phyloP scores from a whole-genome alignment of 2,888 invertebrate species.

The Aphidoletes aphidimyza region DNA sequence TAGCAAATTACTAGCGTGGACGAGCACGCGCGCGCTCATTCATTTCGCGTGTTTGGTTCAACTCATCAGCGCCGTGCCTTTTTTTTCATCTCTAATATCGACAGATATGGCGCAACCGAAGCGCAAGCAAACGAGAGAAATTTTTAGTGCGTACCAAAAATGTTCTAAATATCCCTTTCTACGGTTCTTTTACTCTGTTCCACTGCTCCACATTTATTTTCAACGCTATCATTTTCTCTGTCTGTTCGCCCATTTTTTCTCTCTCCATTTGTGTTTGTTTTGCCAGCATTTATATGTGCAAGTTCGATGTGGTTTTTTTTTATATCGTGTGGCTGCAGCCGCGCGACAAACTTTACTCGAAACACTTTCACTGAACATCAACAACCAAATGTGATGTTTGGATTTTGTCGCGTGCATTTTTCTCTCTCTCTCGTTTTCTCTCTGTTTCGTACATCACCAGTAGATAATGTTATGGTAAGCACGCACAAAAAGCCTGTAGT shows the following conservation, averaged over 20 bases:
- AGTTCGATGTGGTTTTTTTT: neutral
- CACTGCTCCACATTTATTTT: constrained; percentile 35
- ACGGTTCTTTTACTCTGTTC: constrained; percentile 46
- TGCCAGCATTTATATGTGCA: neutral
- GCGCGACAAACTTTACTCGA: constrained; percentile 29
- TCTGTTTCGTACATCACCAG: neutral
- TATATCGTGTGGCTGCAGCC: neutral
- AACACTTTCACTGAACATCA: constrained; percentile 33
- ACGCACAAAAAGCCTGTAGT: neutral
- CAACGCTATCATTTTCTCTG: constrained; percentile 36
- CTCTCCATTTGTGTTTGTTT: too few relatives aligned
- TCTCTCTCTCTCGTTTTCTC: neutral
- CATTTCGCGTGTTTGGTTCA: too few relatives aligned
- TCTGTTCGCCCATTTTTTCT: constrained; percentile 33
- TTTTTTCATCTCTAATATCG: neutral
- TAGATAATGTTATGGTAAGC: neutral
- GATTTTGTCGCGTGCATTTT: constrained; percentile 10
- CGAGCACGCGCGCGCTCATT: too few relatives aligned
- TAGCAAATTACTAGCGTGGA: too few relatives aligned
- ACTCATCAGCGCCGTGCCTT: neutral
- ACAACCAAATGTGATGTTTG: constrained; percentile 26
- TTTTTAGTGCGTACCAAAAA: constrained; percentile 41
- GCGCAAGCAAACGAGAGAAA: too few relatives aligned
- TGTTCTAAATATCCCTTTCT: constrained; percentile 51
- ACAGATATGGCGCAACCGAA: too few relatives aligned